A percentile compares a stretch with the other conserved stretches of the same genome.
Conservation (phyloP, 2,888 invertebrate genomes). For the Nephrocerus scutellatus region DNA sequence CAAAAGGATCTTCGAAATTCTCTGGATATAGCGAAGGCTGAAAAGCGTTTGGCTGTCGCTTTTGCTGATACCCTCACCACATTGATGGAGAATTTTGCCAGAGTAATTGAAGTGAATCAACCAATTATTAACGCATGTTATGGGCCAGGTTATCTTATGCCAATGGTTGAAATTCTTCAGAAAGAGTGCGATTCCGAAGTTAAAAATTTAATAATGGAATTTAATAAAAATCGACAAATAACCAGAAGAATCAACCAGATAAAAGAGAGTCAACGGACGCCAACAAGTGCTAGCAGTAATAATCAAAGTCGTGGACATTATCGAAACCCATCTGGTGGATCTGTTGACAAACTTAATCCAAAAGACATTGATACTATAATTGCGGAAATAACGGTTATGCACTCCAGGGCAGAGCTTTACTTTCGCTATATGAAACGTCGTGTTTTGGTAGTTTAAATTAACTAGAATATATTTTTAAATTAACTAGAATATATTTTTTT, state of each 20-base stretch:
- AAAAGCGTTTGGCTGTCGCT: constrained; percentile 67
- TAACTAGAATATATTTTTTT: too few species aligned
- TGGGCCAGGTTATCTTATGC: constrained; percentile 68
- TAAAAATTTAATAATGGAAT: constrained; percentile 59
- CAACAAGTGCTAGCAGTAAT: constrained; percentile 22
- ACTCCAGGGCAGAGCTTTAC: constrained; percentile 85
- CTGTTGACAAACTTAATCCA: constrained; percentile 61
- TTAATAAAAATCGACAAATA: constrained; percentile 62
- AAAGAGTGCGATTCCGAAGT: constrained; percentile 68
- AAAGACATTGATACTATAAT: constrained; percentile 81
- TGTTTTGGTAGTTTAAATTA: constrained; percentile 53
- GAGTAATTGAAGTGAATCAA: constrained; percentile 78
- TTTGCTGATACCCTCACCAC: constrained; percentile 80
- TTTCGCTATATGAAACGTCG: constrained; percentile 77
- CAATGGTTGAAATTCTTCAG: constrained; percentile 66
- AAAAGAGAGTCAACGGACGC: constrained; percentile 52
- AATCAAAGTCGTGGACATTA: constrained; percentile 44
- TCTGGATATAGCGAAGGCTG: constrained; percentile 57
- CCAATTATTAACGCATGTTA: constrained; percentile 85
- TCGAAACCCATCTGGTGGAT: constrained; percentile 40
- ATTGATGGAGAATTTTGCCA: constrained; percentile 77
- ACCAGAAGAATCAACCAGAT: constrained; percentile 57
- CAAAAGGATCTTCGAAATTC: constrained; percentile 66
- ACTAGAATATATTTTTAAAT: constrained; percentile 5
- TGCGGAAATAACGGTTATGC: constrained; percentile 85